Evolutionary conservation across 2,113 vertebrate genomes (phyloP), one percentile per base, ranked within the genome.

Genomic region (Cheilinus undulatus): DNA sequence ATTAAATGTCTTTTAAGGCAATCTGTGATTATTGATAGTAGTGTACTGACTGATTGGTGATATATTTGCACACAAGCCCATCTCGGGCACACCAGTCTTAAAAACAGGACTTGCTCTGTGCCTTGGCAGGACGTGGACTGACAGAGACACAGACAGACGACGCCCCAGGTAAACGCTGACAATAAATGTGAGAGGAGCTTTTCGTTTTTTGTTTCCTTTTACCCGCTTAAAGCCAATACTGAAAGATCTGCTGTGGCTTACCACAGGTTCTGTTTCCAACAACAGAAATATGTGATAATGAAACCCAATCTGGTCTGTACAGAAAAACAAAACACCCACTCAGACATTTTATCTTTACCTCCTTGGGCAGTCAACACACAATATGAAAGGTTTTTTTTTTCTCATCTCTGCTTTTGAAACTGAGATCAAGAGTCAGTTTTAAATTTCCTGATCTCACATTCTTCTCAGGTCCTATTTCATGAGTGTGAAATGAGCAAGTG

Each of bases 231-330:
- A 66, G 72, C 28, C 63, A 69, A 42, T 76, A 63, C 42, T 45
- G 64, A 79, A 56, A 78, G 38, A 48, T 58, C 12, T 14, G 57
- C 28, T 54, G 77, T 48, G 74, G 67, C 58, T 46, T 69, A 69
- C 85, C 77, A 73, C 76, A 54, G n/a, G n/a, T 15, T 53, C 58
- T 40, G 28, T 58, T 78, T 59, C 50, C 22, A 23, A 32, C 40
- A 54, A 28, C 49, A 67, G 8, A 75, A 64, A 66, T 20, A 30
- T 52, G 60, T 69, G 69, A 79, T 70, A 69, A 72, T 54, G 66
- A 85, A 84, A 78, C 63, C 51, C 22, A 36, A n/a, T 62, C 40
- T 8, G 8, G 3, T 45, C 48, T 68, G 30, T 50, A 12, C 27
- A 22, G 32, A 40, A 34, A 61, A 34, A 50, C 24, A 51, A 50